A percentile compares a stretch with the other conserved stretches of the same genome.
phyloP scores from a whole-genome alignment of 2,113 vertebrate species.

The Equus przewalskii region DNA sequence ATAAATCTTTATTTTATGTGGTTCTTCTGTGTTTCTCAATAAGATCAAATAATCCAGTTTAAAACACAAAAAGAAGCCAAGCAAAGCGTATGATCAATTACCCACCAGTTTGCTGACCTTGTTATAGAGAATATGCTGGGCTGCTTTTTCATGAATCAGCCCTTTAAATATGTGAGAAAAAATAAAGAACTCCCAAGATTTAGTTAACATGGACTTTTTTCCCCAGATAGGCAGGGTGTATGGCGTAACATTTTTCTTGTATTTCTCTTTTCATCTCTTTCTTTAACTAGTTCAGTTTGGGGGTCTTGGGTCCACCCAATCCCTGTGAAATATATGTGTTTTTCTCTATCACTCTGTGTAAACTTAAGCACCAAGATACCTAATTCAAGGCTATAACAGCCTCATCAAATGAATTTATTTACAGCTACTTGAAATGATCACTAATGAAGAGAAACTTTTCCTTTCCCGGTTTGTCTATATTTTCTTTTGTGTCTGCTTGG shows the following conservation, averaged over 20 bases:
- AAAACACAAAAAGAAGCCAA: neutral
- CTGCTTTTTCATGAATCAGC: neutral
- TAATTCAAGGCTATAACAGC: neutral
- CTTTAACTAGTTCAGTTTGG: neutral
- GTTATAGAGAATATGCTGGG: neutral
- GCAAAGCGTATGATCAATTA: neutral
- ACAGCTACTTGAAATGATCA: neutral
- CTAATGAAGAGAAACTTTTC: neutral
- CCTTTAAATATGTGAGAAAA: neutral
- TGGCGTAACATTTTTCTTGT: neutral
- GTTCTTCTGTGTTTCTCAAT: neutral
- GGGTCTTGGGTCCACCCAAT: neutral
- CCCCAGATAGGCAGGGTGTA: neutral
- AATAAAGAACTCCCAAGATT: neutral
- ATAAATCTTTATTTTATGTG: neutral
- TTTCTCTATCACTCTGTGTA: neutral
- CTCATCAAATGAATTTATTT: neutral
- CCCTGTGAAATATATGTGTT: neutral
- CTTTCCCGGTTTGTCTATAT: neutral
- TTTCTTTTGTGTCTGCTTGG: neutral
- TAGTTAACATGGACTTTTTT: neutral
- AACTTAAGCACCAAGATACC: neutral
- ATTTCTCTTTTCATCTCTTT: neutral
- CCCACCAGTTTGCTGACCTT: neutral
- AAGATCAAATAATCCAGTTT: neutral